Conservation (phyloP, 2,888 invertebrate genomes). For the Leptopilina myrica region DNA sequence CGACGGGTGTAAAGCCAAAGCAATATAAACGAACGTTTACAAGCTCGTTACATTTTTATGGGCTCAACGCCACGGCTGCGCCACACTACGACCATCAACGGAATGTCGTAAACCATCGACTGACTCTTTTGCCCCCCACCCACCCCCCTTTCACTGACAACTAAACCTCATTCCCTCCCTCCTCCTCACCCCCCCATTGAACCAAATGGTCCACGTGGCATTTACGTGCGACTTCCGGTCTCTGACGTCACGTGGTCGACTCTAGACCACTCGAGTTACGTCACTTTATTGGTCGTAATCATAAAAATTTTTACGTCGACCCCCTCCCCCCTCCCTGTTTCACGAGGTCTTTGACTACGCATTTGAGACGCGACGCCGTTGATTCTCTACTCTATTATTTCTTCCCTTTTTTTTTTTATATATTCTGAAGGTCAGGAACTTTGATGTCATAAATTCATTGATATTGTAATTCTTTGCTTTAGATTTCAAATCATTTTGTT, state of each 20-base stretch:
- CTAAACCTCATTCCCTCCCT: conserved; percentile 46
- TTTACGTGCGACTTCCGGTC: conserved; percentile 71
- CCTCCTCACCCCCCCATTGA: conserved; percentile 54
- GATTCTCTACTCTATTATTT: not conserved
- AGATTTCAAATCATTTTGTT: no score
- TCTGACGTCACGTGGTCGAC: conserved; percentile 68
- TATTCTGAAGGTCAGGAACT: conserved; percentile 27
- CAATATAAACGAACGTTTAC: conserved; percentile 77
- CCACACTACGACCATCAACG: conserved; percentile 73
- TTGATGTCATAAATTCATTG: not conserved
- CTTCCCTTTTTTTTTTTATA: not conserved
- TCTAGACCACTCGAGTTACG: conserved; percentile 71
- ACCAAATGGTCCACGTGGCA: conserved; percentile 63
- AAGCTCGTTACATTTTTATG: conserved; percentile 77
- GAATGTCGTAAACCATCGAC: conserved; percentile 76
- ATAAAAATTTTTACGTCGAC: conserved; percentile 75
- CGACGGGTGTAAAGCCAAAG: conserved; percentile 72
- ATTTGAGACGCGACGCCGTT: conserved; percentile 25
- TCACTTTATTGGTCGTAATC: conserved; percentile 76
- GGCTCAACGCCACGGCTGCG: conserved; percentile 74
- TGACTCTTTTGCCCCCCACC: conserved; percentile 57
- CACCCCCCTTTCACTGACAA: conserved; percentile 48
- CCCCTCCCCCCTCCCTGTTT: conserved; percentile 56
- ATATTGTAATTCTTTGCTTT: not conserved
- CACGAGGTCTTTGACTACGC: conserved; percentile 43